Base-by-base conservation (phyloP, 2,797 vertebrate species). In the Gallinago stenura region DNA sequence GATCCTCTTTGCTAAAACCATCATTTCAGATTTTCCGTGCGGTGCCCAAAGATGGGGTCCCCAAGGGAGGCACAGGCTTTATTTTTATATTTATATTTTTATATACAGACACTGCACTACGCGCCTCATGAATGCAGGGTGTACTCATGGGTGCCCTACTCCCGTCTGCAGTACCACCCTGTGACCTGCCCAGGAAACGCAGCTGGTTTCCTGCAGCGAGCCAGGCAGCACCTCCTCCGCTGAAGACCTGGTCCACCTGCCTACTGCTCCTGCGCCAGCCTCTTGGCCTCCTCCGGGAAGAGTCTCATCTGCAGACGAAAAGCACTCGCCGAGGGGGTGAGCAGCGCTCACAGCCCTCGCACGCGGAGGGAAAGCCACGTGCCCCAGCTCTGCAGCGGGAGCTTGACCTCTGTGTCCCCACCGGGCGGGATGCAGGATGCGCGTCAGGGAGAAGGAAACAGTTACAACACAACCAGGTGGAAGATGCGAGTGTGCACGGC, bases 171-270 rank as follows among this genome's bases (percentile, higher is more conserved):
- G 72, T 21, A 76, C 58, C 2, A 1, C 0, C 1, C 21, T 28
- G 31, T n/a, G 90, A 72, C 83, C 93, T 89, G 90, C 95, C 77
- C 95, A 95, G 96, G 96, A 97, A 97, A 94, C 0, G 9, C 57
- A 80, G 85, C 48, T 94, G 89, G 94, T 82, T 97, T 96, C 95
- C 95, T 96, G 94, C 61, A 8, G 51, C 1, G 5, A 78, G 87
- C 25, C 8, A 26, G 77, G 90, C 86, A 93, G 73, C 2, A 7
- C 43, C 60, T 72, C 5, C 3, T 69, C 75, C 30, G 6, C 80
- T 35, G 56, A 79, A 61, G 66, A 66, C n/a, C 60, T 80, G 6
- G 2, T 78, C 68, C 83, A 64, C 72, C 66, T 84, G 79, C 43
- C 51, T 56, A 15, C 21, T 10, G 7, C 41, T 60, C 64, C 64